Base-by-base conservation (phyloP, 2,113 vertebrate species). In the Scatophagus argus region DNA sequence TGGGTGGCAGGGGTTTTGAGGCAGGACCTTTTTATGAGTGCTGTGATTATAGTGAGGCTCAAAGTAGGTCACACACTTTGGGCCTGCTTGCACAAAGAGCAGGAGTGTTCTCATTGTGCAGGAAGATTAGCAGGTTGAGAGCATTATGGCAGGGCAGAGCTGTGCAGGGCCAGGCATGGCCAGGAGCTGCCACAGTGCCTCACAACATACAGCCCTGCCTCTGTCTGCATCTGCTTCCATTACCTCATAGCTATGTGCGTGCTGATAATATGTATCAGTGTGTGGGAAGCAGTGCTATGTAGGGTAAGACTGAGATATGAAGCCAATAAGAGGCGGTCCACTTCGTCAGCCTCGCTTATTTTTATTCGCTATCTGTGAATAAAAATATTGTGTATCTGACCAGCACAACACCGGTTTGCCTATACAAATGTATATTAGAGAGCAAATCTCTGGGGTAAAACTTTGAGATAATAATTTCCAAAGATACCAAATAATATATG, bases 1-100 rank as follows among this genome's bases (percentile, higher is more conserved):
- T 32, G 67, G 66, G 55, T 77, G 77, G 66, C 16, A 64, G 41
- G 6, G 43, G 27, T 79, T 74, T 51, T 62, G 43, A 59, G 58
- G 80, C 69, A 74, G 63, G 58, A 59, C 46, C 41, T 72, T 75
- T n/a, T 79, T 81, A 71, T 76, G 61, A 79, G 83, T 46, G 56
- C 67, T 62, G 62, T 79, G 82, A 89, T 83, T 86, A 75, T 67
- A 84, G 75, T 70, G 58, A 52, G 76, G 73, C 67, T 82, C 49
- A 84, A 89, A 89, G 64, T 89, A 70, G 88, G 89, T 87, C 86
- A 87, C 81, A 83, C 77, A 81, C 79, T 77, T 73, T 61, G 36
- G 56, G 54, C 51, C 55, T 61, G 51, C 52, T 68, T 21, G 31
- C 68, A 90, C 77, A 87, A 86, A 85, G 86, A 81, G 43, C 66